phyloP scores from a whole-genome alignment of 1,140 invertebrate genomes.

The Trachymyrmex septentrionalis region DNA sequence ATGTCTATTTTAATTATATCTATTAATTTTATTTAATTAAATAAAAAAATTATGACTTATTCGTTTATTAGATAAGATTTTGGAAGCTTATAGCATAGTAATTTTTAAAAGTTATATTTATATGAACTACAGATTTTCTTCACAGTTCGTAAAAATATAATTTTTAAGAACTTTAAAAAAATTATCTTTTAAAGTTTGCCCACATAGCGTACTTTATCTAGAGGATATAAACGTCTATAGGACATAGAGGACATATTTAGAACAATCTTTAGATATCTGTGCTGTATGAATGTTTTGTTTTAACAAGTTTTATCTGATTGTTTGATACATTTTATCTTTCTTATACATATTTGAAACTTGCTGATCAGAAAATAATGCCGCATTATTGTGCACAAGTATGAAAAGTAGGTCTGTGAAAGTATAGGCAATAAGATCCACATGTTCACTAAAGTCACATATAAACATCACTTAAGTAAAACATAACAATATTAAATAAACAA shows the following conservation, averaged over 20 bases:
- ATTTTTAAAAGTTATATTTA: not conserved
- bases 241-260: too few relatives aligned
- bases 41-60: not conserved
- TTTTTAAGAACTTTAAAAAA: too few relatives aligned
- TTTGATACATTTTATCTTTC: not conserved
- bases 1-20: not conserved
- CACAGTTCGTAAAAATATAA: too few relatives aligned
- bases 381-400: not conserved
- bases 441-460: not conserved
- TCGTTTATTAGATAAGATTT: not conserved
- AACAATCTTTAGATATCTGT: too few relatives aligned
- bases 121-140: not conserved
- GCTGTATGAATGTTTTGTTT: too few relatives aligned
- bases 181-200: too few relatives aligned
- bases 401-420: slow-evolving; percentile 80
- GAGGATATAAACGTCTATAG: too few relatives aligned
- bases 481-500: too few relatives aligned
- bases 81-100: not conserved
- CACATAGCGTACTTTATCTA: too few relatives aligned
- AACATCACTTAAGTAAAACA: slow-evolving; percentile 50
- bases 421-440: slow-evolving; percentile 46
- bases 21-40: not conserved
- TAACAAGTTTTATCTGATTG: not conserved
- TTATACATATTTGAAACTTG: not conserved
- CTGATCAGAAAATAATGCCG: not conserved